A percentile compares a stretch with the other conserved stretches of the same genome.
Conservation (phyloP, 2,797 vertebrate species). For the Arrhamphus sclerolepis region DNA sequence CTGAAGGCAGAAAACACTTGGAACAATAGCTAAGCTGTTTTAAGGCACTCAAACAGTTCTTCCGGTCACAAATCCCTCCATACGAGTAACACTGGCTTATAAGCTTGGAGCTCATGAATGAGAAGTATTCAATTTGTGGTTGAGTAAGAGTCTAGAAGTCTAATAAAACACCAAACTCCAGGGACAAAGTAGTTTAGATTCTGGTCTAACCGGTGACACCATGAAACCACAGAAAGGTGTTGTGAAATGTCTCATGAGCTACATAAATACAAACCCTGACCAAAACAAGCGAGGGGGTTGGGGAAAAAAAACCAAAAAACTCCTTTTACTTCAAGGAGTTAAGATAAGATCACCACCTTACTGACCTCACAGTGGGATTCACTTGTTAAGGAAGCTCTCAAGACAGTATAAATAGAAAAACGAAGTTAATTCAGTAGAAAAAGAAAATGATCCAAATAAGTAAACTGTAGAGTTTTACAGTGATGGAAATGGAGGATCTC, state of each 20-base stretch:
- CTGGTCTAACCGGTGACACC: conserved; percentile 41
- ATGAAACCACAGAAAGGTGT: conserved; percentile 64
- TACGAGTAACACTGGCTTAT: background rate
- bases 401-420: too few species aligned
- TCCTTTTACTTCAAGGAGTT: too few species aligned
- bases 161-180: conserved; percentile 9
- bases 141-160: background rate
- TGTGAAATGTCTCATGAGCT: conserved; percentile 69
- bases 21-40: conserved; percentile 49
- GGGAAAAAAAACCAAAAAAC: too few species aligned
- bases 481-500: too few species aligned
- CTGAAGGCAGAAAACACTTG: conserved; percentile 14
- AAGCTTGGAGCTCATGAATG: conserved; percentile 13
- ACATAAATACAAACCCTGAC: background rate
- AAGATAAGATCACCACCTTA: too few species aligned
- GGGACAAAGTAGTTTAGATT: conserved; percentile 37
- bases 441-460: too few species aligned
- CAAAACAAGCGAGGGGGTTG: too few species aligned
- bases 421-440: too few species aligned
- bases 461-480: too few species aligned
- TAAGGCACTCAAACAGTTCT: conserved; percentile 25
- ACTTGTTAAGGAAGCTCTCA: too few species aligned
- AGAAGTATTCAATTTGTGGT: conserved; percentile 15
- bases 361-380: too few species aligned
- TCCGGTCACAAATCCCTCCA: conserved; percentile 17